Conservation (phyloP, 2,113 vertebrate genomes). For the Sylvia atricapilla region DNA sequence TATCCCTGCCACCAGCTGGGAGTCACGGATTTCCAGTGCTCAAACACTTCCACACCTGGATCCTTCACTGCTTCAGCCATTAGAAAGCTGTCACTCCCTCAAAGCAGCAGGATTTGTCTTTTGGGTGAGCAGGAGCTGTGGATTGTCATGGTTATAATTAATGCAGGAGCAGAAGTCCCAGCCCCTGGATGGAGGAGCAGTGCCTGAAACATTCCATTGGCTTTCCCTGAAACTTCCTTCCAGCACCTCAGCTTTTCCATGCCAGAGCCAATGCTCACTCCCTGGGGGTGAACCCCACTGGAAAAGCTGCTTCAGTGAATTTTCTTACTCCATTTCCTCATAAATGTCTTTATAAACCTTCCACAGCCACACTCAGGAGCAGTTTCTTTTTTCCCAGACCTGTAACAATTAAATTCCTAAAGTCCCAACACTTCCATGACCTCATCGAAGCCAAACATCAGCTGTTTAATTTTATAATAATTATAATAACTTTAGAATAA, state of each 20-base stretch:
- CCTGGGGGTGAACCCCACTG: neutral
- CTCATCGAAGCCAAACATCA: neutral
- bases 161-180: neutral
- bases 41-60: neutral
- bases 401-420: fast-evolving
- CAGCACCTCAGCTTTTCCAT: neutral
- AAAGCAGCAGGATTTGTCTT: neutral
- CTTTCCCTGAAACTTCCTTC: neutral
- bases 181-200: neutral
- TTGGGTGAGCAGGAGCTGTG: neutral
- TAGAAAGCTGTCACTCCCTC: neutral
- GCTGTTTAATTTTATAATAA: neutral
- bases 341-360: neutral
- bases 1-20: conserved; percentile 22
- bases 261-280: neutral
- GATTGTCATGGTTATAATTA: neutral
- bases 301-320: neutral
- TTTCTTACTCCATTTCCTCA: neutral
- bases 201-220: neutral
- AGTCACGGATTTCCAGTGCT: neutral
- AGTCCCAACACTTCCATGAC: neutral
- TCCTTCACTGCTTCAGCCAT: neutral
- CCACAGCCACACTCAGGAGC: neutral
- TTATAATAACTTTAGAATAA: neutral
- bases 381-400: neutral